Conservation (phyloP, 2,797 vertebrate species). For the Coccyzus lansbergi region DNA sequence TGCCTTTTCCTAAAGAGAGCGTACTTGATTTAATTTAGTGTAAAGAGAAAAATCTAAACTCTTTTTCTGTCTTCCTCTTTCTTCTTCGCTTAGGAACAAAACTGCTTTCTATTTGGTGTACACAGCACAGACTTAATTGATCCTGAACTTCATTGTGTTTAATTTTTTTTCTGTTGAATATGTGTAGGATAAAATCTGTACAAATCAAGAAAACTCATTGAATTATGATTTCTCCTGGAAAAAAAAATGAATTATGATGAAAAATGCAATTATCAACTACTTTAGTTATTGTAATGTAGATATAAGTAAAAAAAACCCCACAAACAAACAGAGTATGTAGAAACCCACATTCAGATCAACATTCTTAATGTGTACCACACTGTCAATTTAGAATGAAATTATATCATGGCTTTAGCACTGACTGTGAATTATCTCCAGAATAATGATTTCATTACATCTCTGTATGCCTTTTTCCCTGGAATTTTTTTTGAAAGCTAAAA, state of each 20-base stretch:
- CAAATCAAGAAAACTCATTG: not conserved
- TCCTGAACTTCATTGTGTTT: not conserved
- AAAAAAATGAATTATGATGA: not conserved
- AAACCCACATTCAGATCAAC: not conserved
- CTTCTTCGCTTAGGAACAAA: not conserved
- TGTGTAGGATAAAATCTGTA: fast-evolving
- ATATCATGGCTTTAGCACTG: fast-evolving
- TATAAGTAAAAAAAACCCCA: not conserved
- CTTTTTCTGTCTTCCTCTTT: not conserved
- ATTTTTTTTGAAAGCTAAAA: not conserved
- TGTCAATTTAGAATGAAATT: not conserved
- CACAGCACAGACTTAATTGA: fast-evolving
- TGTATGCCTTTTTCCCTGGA: not conserved
- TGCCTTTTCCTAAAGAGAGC: not conserved
- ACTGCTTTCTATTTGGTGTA: not conserved
- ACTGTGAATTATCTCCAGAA: not conserved
- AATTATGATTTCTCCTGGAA: not conserved
- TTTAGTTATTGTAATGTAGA: not conserved
- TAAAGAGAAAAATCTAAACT: not conserved
- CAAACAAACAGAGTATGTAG: not conserved
- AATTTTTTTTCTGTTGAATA: not conserved
- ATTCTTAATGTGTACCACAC: not conserved
- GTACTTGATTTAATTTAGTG: not conserved
- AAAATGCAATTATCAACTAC: not conserved
- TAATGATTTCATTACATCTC: not conserved